Conservation (phyloP, 2,888 invertebrate genomes). For the Herminia tarsipennalis region DNA sequence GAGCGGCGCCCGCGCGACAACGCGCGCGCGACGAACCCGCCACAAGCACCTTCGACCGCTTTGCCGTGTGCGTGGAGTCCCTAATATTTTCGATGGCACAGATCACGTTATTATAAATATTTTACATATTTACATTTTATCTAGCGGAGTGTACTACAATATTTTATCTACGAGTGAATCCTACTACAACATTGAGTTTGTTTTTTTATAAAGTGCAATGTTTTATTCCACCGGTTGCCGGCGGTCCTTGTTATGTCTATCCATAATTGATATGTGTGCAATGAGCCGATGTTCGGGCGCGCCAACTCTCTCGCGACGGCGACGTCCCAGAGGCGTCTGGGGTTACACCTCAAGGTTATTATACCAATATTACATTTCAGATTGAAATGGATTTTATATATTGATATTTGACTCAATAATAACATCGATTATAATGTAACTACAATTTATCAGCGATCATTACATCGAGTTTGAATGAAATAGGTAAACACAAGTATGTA, state of each 20-base stretch:
- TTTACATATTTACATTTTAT: slow-evolving; percentile 86
- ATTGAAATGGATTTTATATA: slow-evolving; percentile 45
- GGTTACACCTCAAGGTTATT: slow-evolving; percentile 46
- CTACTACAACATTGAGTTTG: slow-evolving; percentile 86
- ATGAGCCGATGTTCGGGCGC: slow-evolving; percentile 66
- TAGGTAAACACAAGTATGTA: not conserved
- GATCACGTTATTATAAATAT: slow-evolving; percentile 83
- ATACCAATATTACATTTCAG: slow-evolving; percentile 38
- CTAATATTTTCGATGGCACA: slow-evolving; percentile 83
- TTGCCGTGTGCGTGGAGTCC: slow-evolving; percentile 82
- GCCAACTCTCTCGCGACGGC: slow-evolving; percentile 54
- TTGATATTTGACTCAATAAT: slow-evolving; percentile 28
- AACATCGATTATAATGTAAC: slow-evolving; percentile 24
- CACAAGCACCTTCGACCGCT: slow-evolving; percentile 57
- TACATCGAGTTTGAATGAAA: slow-evolving; percentile 13
- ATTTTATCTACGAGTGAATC: slow-evolving; percentile 84
- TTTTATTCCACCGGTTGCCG: slow-evolving; percentile 84
- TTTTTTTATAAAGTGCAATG: slow-evolving; percentile 83
- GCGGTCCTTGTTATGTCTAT: slow-evolving; percentile 81
- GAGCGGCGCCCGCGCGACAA: slow-evolving; percentile 35
- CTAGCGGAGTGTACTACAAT: slow-evolving; percentile 84
- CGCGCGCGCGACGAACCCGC: slow-evolving; percentile 55
- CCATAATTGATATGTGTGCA: slow-evolving; percentile 66
- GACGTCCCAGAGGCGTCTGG: slow-evolving; percentile 57
- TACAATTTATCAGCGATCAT: slow-evolving; percentile 16